Percentiles rank a stretch among this genome's conserved stretches.
Evolutionary conservation across 2,888 invertebrate genomes (phyloP).

Genomic region (Eupithecia pulchellata): DNA sequence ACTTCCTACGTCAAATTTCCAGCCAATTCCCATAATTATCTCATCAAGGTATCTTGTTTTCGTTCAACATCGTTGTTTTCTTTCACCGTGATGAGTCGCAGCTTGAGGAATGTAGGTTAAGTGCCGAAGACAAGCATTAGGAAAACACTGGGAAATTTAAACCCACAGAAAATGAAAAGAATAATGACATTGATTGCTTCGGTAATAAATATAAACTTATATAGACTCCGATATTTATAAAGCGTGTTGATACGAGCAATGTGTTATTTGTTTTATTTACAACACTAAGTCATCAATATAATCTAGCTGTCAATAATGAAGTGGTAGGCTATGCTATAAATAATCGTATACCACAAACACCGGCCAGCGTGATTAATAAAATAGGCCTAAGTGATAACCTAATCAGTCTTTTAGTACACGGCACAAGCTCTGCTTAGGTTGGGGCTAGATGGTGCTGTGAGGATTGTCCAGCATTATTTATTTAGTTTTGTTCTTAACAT

Average conservation of each 20-base stretch:
- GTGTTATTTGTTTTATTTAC: background rate
- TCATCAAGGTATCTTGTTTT: slow-evolving; percentile 51
- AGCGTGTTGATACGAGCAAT: background rate
- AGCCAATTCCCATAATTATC: slow-evolving; percentile 22
- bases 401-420: too few species aligned
- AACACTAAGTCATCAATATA: background rate
- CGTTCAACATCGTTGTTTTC: slow-evolving; percentile 40
- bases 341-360: background rate
- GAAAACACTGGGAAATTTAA: slow-evolving; percentile 37
- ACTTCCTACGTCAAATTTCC: background rate
- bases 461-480: too few species aligned
- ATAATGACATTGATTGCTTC: slow-evolving; percentile 20
- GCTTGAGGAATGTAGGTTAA: slow-evolving; percentile 41
- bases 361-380: background rate
- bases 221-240: background rate
- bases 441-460: too few species aligned
- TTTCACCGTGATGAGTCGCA: slow-evolving; percentile 38
- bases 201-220: slow-evolving; percentile 3
- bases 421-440: too few species aligned
- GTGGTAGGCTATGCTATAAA: background rate
- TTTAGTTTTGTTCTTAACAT: too few species aligned
- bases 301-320: background rate
- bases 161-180: slow-evolving; percentile 24
- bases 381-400: background rate
- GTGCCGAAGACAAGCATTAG: slow-evolving; percentile 39